A percentile compares a stretch with the other conserved stretches of the same genome.
These are phyloP conservation scores for Paramuricea clavata DNA, from an alignment of 92 coral and sea anemone species.

Conservation along the genomic window DNA sequence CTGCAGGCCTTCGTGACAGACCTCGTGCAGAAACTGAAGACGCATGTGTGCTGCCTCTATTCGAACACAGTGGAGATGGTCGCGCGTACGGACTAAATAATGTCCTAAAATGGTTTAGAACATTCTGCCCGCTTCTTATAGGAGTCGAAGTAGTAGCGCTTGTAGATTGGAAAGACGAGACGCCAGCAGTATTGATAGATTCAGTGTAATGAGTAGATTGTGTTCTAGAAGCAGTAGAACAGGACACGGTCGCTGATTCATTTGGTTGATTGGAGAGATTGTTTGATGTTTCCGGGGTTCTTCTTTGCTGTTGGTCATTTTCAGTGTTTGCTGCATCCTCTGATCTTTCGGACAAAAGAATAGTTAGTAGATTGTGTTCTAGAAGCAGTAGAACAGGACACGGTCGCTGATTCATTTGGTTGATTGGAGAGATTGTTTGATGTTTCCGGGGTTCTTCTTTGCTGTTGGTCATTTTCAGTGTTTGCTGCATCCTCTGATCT, in stretches of 20 bases:
- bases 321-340: too few relatives aligned
- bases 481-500: too few relatives aligned
- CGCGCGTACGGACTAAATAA: not conserved
- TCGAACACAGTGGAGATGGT: not conserved
- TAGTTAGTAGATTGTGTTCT: too few relatives aligned
- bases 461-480: too few relatives aligned
- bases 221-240: too few relatives aligned
- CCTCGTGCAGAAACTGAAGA: not conserved
- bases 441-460: not conserved
- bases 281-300: not conserved
- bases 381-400: too few relatives aligned
- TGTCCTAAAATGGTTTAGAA: not conserved
- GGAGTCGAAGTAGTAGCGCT: not conserved
- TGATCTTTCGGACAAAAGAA: conserved; percentile 14
- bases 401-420: too few relatives aligned
- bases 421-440: not conserved
- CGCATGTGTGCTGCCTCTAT: not conserved
- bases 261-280: not conserved
- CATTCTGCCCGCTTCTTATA: not conserved
- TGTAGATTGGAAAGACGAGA: not conserved
- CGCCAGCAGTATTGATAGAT: not conserved
- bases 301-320: too few relatives aligned
- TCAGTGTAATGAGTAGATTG: not conserved
- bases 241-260: too few relatives aligned
- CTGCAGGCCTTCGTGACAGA: not conserved